Evolutionary conservation across 1,140 invertebrate species (phyloP).

Genomic region (Trialeurodes vaporariorum): DNA sequence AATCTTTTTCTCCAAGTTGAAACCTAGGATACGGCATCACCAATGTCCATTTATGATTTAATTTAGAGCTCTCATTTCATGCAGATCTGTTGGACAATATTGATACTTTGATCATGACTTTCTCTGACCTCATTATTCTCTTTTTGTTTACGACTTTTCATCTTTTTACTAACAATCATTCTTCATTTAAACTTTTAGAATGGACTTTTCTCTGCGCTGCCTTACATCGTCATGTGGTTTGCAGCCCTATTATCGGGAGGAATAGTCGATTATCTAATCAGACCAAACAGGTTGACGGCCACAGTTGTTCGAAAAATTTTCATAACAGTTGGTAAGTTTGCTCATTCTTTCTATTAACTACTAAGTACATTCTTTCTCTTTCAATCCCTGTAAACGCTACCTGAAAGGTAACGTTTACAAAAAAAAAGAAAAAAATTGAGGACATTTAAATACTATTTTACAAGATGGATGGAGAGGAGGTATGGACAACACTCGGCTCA

Average conservation of each 20-base stretch:
- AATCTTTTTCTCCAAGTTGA: too few relatives aligned
- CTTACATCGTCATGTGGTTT: slow-evolving; percentile 30
- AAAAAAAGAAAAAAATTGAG: neutral
- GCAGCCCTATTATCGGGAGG: slow-evolving; percentile 36
- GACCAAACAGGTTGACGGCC: slow-evolving; percentile 39
- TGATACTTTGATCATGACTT: too few relatives aligned
- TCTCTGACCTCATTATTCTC: too few relatives aligned
- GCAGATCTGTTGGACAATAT: too few relatives aligned
- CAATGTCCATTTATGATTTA: too few relatives aligned
- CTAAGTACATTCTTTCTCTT: neutral
- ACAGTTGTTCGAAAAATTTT: slow-evolving; percentile 56
- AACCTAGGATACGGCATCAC: too few relatives aligned
- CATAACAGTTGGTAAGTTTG: slow-evolving; percentile 49
- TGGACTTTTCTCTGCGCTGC: slow-evolving; percentile 28
- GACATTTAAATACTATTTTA: too few relatives aligned
- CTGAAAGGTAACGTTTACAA: neutral
- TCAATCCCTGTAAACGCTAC: neutral
- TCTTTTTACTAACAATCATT: neutral
- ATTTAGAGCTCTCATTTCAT: too few relatives aligned
- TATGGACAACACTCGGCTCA: too few relatives aligned
- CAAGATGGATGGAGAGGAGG: too few relatives aligned
- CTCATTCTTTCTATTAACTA: too few relatives aligned
- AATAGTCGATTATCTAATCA: slow-evolving; percentile 52
- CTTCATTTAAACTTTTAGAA: slow-evolving; percentile 27
- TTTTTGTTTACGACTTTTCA: too few relatives aligned